phyloP scores from a whole-genome alignment of 2,888 invertebrate genomes.

The Syrphus vitripennis region DNA sequence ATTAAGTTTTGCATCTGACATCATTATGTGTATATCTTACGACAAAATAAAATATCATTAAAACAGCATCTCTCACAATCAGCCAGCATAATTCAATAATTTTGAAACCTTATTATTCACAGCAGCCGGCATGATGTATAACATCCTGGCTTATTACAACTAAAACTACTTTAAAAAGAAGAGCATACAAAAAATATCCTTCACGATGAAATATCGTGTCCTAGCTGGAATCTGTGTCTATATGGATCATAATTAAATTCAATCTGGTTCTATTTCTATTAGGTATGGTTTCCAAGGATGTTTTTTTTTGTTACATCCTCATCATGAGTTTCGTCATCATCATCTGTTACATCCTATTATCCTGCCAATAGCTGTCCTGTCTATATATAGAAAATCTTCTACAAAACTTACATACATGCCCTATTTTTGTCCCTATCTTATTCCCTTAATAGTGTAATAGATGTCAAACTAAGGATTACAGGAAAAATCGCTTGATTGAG shows the following conservation, averaged over 20 bases:
- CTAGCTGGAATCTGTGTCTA: too few relatives aligned
- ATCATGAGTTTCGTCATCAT: background rate
- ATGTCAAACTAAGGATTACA: conserved; percentile 12
- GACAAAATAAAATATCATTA: background rate
- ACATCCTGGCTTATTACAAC: conserved; percentile 37
- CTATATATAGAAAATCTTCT: background rate
- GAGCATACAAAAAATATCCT: background rate
- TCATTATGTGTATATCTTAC: conserved; percentile 27
- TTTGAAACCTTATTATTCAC: conserved; percentile 46
- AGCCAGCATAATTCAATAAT: conserved; percentile 48
- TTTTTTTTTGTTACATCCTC: background rate
- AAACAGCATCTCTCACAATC: background rate
- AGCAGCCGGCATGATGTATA: conserved; percentile 51
- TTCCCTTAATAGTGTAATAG: conserved; percentile 1
- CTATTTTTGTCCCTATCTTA: background rate
- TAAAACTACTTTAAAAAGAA: conserved; percentile 2
- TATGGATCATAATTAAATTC: conserved; percentile 60
- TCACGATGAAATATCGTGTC: conserved; percentile 25
- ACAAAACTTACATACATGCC: background rate
- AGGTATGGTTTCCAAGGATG: background rate
- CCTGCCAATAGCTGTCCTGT: background rate
- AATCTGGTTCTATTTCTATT: conserved; percentile 37
- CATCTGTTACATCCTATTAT: conserved; percentile 18
- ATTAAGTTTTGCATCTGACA: conserved; percentile 34
- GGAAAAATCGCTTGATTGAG: background rate